Evolutionary conservation across 2,888 invertebrate species (phyloP).

Genomic region (Drosophila dives): DNA sequence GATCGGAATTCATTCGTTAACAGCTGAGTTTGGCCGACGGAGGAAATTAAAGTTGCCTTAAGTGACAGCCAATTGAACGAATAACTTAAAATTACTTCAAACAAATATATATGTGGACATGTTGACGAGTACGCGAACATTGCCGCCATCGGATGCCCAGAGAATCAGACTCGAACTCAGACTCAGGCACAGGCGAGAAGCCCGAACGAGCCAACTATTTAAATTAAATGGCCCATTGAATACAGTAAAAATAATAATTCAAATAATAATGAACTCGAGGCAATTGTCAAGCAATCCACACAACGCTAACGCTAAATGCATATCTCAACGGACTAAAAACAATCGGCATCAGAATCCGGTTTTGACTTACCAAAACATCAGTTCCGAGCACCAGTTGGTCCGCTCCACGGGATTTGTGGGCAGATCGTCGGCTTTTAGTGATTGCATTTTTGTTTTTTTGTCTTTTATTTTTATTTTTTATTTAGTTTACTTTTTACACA

Average conservation of each 20-base stretch:
- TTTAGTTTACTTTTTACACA: slow-evolving; percentile 1
- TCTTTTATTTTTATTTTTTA: neutral
- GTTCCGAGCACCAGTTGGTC: slow-evolving; percentile 87
- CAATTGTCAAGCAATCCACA: slow-evolving; percentile 30
- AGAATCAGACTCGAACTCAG: too few species aligned
- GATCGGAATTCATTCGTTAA: slow-evolving; percentile 35
- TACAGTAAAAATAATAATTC: slow-evolving; percentile 43
- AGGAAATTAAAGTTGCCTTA: slow-evolving; percentile 54
- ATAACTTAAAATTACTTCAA: slow-evolving; percentile 45
- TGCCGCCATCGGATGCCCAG: neutral
- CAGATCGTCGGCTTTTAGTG: slow-evolving; percentile 84
- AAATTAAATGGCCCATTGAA: slow-evolving; percentile 68
- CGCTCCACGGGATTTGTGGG: slow-evolving; percentile 86
- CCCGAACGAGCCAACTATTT: slow-evolving; percentile 31
- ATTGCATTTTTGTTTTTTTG: slow-evolving; percentile 75
- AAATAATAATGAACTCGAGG: slow-evolving; percentile 44
- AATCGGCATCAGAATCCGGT: neutral
- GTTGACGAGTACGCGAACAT: slow-evolving; percentile 6
- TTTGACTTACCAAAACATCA: slow-evolving; percentile 86
- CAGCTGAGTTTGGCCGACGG: slow-evolving; percentile 36
- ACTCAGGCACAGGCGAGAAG: neutral
- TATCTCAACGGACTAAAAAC: neutral
- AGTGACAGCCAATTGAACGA: slow-evolving; percentile 51
- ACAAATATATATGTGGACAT: slow-evolving; percentile 19
- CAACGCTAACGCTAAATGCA: neutral